Base-by-base conservation (phyloP, 2,888 invertebrate species). In the Morinoia aosen region DNA sequence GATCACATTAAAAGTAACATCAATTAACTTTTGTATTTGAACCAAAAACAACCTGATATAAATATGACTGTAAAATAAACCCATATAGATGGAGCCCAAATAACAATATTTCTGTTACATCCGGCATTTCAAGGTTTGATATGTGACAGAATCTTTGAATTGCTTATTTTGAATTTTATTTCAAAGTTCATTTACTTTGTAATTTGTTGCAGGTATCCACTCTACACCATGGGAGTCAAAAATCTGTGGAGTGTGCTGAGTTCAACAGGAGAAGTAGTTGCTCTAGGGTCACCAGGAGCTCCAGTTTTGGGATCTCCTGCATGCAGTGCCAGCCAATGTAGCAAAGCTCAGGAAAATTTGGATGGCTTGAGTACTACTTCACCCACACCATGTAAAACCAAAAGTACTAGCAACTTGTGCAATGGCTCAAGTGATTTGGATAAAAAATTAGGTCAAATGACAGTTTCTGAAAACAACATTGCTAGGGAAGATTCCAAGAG, bases 161-260 rank as follows among this genome's bases (percentile, higher is more conserved):
- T n/a, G 58, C 16, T 10, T 16, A 58, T 16, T 58, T 58, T 12
- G 58, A 58, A 12, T 58, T 10, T 58, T 16, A 58, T 58, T 58
- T 58, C 11, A 58, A 64, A 64, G 25, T 25, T 19, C 12, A 64
- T 12, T 64, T 16, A 19, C 64, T 25, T 5, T 11, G 64, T 25
- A 19, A 19, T 25, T 19, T 90, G 7, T 90, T 90, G 10, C 90
- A 90, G 90, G 11, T 90, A 11, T 90, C 8, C 11, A 39, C 16
- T 5, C 40, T 90, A 14, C 90, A 90, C 88, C 16, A 99, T 99
- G 99, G 99, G 99, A 16, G 98, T 99, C 1, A 99, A 98, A 97
- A 98, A 98, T 96, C 97, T 99, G 96, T 99, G 99, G 99, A 97
- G 98, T 56, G 98, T 99, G 96, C 97, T 99, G 96, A 98, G 98